Evolutionary conservation across 1,140 invertebrate species (phyloP).

Genomic region (Trichonephila clavipes): DNA sequence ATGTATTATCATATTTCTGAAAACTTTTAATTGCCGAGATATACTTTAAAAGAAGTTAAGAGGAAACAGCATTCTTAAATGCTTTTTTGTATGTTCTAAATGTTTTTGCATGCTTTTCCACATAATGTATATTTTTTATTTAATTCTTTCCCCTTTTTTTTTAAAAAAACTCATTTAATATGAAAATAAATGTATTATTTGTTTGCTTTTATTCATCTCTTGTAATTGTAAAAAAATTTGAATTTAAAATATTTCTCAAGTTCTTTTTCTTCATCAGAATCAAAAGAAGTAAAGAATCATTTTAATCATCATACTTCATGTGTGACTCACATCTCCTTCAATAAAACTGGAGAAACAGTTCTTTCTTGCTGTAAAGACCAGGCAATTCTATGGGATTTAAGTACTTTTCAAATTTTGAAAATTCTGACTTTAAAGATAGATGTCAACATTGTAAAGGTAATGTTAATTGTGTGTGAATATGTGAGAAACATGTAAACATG

Average conservation of each 20-base stretch:
- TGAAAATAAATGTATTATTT: too few relatives aligned
- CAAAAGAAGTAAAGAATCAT: constrained; percentile 24
- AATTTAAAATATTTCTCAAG: neutral
- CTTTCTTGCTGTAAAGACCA: constrained; percentile 59
- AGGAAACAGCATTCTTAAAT: too few relatives aligned
- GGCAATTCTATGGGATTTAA: constrained; percentile 64
- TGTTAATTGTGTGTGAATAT: too few relatives aligned
- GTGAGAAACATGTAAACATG: too few relatives aligned
- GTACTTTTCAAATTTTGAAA: constrained; percentile 25
- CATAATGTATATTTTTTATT: neutral
- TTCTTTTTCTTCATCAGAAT: constrained; percentile 13
- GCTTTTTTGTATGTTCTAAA: too few relatives aligned
- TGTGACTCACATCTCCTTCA: constrained; percentile 61
- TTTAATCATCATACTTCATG: constrained; percentile 64
- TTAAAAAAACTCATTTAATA: too few relatives aligned
- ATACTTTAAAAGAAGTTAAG: too few relatives aligned
- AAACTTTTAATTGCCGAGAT: too few relatives aligned
- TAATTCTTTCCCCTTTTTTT: neutral
- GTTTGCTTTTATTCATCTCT: neutral
- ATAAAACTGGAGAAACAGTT: constrained; percentile 46
- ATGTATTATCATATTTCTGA: too few relatives aligned
- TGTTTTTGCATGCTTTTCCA: neutral
- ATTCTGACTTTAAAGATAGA: constrained; percentile 43
- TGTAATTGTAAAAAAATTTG: neutral
- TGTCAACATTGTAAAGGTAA: constrained; percentile 71